phyloP scores from a whole-genome alignment of 2,797 vertebrate species.

The Pantherophis alleghaniensis region DNA sequence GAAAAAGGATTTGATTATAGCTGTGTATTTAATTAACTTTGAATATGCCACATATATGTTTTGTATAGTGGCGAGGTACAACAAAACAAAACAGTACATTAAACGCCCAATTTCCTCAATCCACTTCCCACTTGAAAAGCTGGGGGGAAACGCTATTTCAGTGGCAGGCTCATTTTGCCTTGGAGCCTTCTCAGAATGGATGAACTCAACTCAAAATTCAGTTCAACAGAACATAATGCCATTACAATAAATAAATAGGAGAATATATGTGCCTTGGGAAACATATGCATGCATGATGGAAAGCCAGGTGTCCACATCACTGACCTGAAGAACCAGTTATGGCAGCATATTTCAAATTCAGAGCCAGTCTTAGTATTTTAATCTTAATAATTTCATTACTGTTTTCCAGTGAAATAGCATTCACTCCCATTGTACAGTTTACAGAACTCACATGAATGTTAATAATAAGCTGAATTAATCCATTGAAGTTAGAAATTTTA shows the following conservation, averaged over 20 bases:
- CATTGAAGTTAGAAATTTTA: background rate
- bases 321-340: background rate
- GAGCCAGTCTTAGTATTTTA: background rate
- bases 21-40: background rate
- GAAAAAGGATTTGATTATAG: background rate
- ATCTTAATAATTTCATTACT: background rate
- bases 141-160: background rate
- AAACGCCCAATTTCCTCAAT: background rate
- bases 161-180: background rate
- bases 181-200: background rate
- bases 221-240: background rate
- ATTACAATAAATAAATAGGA: background rate
- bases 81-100: background rate
- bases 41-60: background rate
- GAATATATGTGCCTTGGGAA: background rate
- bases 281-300: background rate
- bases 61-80: background rate
- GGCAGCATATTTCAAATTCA: background rate
- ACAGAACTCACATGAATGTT: background rate
- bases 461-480: background rate
- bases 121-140: background rate
- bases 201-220: background rate
- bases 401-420: background rate
- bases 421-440: background rate
- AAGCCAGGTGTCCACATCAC: background rate